A percentile compares a stretch with the other conserved stretches of the same genome.
These are phyloP conservation scores for Myotis brandtii DNA, from an alignment of 2,113 vertebrate species.

Conservation along the genomic window DNA sequence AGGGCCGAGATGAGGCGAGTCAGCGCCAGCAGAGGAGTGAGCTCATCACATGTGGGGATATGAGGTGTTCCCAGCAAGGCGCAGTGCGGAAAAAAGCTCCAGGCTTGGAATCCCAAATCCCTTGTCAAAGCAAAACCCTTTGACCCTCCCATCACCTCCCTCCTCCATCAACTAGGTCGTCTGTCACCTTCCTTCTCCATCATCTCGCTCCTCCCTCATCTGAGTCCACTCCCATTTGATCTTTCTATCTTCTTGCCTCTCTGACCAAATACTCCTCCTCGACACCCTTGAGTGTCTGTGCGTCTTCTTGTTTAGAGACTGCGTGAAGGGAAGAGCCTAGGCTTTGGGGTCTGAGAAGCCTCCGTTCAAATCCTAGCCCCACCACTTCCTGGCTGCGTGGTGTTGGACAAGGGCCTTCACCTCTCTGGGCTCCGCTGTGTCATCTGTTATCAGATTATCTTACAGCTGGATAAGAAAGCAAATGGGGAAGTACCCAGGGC, in stretches of 20 bases:
- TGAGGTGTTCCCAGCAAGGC: slow-evolving; percentile 78
- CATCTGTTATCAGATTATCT: neutral
- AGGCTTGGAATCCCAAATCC: neutral
- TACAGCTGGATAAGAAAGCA: neutral
- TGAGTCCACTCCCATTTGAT: neutral
- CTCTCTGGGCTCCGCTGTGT: neutral
- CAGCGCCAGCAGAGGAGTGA: slow-evolving; percentile 80
- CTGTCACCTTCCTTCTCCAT: neutral
- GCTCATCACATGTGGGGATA: slow-evolving; percentile 75
- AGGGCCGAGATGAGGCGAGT: slow-evolving; percentile 60
- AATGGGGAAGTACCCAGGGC: neutral
- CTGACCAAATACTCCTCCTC: neutral
- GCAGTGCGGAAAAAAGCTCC: neutral
- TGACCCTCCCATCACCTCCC: neutral
- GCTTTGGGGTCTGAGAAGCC: neutral
- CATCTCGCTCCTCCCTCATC: neutral
- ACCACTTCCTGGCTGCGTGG: neutral
- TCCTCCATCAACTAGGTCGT: neutral
- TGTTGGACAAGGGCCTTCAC: neutral
- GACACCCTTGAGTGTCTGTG: neutral
- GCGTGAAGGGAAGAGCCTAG: neutral
- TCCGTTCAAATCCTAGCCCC: neutral
- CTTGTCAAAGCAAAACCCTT: slow-evolving; percentile 25
- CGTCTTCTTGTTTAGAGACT: neutral
- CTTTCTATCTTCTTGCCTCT: neutral